Conservation (phyloP, 2,797 vertebrate species). For the Chanos chanos region DNA sequence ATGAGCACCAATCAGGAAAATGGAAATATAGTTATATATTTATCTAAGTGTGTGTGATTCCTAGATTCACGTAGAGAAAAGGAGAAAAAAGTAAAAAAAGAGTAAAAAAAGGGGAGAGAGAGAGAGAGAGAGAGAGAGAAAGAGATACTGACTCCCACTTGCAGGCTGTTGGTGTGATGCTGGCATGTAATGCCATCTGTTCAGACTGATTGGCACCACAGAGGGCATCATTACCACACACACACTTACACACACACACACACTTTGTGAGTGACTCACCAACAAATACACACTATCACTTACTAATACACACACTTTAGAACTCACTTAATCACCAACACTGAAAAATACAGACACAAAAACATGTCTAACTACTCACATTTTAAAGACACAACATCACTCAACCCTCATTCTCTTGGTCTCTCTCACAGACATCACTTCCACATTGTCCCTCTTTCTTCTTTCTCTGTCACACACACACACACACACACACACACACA, state of each 20-base stretch:
- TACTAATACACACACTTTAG: background rate
- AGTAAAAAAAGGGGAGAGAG: background rate
- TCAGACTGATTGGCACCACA: constrained; percentile 27
- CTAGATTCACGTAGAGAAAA: background rate
- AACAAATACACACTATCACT: too few relatives aligned
- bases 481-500: background rate
- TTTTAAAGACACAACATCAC: too few relatives aligned
- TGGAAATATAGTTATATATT: background rate
- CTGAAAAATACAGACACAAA: background rate
- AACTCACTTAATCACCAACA: background rate
- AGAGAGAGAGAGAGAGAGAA: background rate
- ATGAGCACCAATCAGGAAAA: background rate
- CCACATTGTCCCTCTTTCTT: too few relatives aligned
- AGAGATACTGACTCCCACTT: constrained; percentile 11
- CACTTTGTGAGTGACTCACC: too few relatives aligned
- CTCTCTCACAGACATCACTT: too few relatives aligned
- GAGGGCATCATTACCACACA: background rate
- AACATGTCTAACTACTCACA: too few relatives aligned
- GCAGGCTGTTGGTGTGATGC: constrained; percentile 25
- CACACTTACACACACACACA: background rate
- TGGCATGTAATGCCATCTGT: constrained; percentile 35
- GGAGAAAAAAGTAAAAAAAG: background rate
- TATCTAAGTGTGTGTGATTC: background rate
- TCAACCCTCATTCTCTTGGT: too few relatives aligned
- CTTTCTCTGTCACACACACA: background rate